Conservation (phyloP, 1,140 invertebrate genomes). For the Ips nitidus region DNA sequence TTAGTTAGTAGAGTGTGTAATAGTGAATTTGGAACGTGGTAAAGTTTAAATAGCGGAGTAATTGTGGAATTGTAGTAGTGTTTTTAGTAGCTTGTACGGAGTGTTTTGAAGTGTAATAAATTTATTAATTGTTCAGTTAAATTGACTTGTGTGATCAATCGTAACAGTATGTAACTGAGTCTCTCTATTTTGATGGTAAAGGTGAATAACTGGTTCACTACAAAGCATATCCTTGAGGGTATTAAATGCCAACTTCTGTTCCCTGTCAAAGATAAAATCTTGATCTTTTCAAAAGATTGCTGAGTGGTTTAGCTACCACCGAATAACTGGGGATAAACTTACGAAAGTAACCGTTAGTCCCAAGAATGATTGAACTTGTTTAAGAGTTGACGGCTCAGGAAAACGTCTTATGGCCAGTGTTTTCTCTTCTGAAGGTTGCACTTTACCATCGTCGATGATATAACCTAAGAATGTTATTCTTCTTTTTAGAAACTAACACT, state of each 20-base stretch:
- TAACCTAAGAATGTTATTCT: slow-evolving; percentile 31
- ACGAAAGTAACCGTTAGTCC: slow-evolving; percentile 49
- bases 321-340: slow-evolving; percentile 45
- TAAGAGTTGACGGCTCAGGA: slow-evolving; percentile 44
- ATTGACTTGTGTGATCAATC: too few relatives aligned
- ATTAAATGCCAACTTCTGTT: slow-evolving; percentile 37
- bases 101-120: too few relatives aligned
- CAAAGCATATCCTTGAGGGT: slow-evolving; percentile 26
- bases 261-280: slow-evolving; percentile 24
- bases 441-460: slow-evolving; percentile 26
- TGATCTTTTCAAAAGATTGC: slow-evolving; percentile 34
- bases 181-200: too few relatives aligned
- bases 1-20: too few relatives aligned
- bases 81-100: too few relatives aligned
- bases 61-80: too few relatives aligned
- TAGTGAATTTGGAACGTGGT: too few relatives aligned
- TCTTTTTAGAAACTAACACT: slow-evolving; percentile 35
- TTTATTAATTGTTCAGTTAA: too few relatives aligned
- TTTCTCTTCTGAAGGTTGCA: slow-evolving; percentile 45
- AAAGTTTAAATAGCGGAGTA: too few relatives aligned
- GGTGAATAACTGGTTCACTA: slow-evolving; percentile 47
- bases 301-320: slow-evolving; percentile 43
- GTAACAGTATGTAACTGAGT: slow-evolving; percentile 42
- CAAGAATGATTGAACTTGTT: slow-evolving; percentile 43
- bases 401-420: slow-evolving; percentile 46